Conservation (phyloP, 2,888 invertebrate genomes). For the Melolontha melolontha region DNA sequence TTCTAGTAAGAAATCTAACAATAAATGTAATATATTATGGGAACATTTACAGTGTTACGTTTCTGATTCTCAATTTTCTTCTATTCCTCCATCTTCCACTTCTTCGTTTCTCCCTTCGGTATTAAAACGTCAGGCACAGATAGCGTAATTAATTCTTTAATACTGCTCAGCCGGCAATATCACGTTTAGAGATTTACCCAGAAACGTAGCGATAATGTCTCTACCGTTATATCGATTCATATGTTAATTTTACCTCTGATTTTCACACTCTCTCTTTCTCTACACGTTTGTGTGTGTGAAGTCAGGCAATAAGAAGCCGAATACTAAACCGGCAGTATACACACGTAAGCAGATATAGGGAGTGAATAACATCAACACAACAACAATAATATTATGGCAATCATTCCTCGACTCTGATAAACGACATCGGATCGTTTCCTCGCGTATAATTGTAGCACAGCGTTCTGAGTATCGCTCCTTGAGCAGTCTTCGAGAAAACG, state of each 20-base stretch:
- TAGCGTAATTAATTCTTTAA: constrained; percentile 19
- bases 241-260: constrained; percentile 25
- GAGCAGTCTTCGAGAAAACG: constrained; percentile 4
- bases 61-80: no score
- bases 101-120: constrained; percentile 12
- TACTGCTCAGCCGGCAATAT: constrained; percentile 9
- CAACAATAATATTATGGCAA: constrained; percentile 32
- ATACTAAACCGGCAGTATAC: no score
- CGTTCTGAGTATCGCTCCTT: background rate
- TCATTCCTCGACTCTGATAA: constrained; percentile 12
- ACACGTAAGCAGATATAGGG: constrained; percentile 13
- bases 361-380: constrained; percentile 12
- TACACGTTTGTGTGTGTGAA: background rate
- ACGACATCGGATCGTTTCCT: constrained; percentile 1
- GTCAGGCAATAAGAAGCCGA: no score
- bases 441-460: background rate
- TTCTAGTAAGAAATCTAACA: no score
- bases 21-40: no score
- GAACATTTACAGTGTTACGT: no score
- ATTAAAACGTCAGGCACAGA: constrained; percentile 17
- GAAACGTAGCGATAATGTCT: constrained; percentile 16
- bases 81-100: background rate
- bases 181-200: constrained; percentile 6
- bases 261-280: constrained; percentile 1
- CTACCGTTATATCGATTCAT: constrained; percentile 17